Evolutionary conservation across 1,140 invertebrate genomes (phyloP).

Genomic region (Gonatopus flavifemur): DNA sequence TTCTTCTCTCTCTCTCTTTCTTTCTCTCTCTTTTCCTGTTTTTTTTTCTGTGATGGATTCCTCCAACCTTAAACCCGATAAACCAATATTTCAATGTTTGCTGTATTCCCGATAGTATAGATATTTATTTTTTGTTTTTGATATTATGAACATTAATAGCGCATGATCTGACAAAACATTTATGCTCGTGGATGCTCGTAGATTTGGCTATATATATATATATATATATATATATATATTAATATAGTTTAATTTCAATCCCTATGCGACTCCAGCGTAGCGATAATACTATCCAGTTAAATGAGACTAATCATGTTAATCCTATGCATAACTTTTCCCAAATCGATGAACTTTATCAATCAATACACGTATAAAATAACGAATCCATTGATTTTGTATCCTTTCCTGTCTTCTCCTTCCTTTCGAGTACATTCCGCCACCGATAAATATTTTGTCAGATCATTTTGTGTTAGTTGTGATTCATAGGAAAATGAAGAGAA

Average conservation of each 20-base stretch:
- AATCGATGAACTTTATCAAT: too few species aligned
- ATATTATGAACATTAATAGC: slow-evolving; percentile 43
- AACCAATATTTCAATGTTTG: slow-evolving; percentile 51
- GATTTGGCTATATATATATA: too few species aligned
- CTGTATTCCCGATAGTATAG: slow-evolving; percentile 54
- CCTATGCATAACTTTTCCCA: too few species aligned
- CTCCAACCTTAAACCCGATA: slow-evolving; percentile 32
- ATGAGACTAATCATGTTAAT: too few species aligned
- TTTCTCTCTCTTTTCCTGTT: slow-evolving; percentile 19
- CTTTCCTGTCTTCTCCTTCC: not conserved
- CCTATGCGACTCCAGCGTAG: too few species aligned
- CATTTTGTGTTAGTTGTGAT: slow-evolving; percentile 52
- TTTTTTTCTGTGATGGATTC: slow-evolving; percentile 32
- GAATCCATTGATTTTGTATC: not conserved
- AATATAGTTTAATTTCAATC: too few species aligned
- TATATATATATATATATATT: too few species aligned
- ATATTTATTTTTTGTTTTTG: slow-evolving; percentile 36
- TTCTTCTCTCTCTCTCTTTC: slow-evolving; percentile 16
- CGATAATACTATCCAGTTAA: too few species aligned
- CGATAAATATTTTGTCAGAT: slow-evolving; percentile 48
- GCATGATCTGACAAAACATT: slow-evolving; percentile 46
- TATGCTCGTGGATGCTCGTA: slow-evolving; percentile 18
- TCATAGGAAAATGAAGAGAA: slow-evolving; percentile 27
- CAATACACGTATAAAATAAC: too few species aligned
- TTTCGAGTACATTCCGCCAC: not conserved